Conservation (phyloP, 2,797 vertebrate species). For the Poeciliopsis gracilis region DNA sequence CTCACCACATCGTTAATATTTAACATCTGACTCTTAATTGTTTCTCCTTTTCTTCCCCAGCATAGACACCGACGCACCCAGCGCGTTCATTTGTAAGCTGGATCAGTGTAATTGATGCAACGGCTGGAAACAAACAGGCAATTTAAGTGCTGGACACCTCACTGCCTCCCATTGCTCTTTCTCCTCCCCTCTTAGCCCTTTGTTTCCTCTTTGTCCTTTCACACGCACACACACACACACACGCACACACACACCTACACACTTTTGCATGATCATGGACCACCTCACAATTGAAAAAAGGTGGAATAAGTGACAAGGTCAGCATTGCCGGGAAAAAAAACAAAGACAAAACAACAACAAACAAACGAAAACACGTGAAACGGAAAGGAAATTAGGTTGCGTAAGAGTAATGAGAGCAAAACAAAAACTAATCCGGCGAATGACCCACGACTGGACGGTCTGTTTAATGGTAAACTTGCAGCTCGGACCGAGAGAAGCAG, state of each 20-base stretch:
- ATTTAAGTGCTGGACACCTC: slow-evolving; percentile 86
- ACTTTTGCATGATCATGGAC: slow-evolving; percentile 35
- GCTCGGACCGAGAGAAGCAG: slow-evolving; percentile 13
- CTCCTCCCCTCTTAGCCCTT: slow-evolving; percentile 39
- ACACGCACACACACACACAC: slow-evolving; percentile 23
- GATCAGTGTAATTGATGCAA: slow-evolving; percentile 82
- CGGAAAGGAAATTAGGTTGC: slow-evolving; percentile 65
- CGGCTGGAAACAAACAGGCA: slow-evolving; percentile 88
- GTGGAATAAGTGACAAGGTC: slow-evolving; percentile 48
- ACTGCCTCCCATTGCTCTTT: slow-evolving; percentile 76
- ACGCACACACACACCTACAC: neutral
- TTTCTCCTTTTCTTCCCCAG: slow-evolving; percentile 35
- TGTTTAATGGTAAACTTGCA: slow-evolving; percentile 63
- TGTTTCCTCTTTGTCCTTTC: slow-evolving; percentile 54
- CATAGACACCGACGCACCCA: slow-evolving; percentile 33
- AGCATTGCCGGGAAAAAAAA: slow-evolving; percentile 36
- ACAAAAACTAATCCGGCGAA: slow-evolving; percentile 64
- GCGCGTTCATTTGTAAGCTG: slow-evolving; percentile 50
- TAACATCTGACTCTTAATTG: slow-evolving; percentile 64
- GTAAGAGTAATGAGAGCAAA: slow-evolving; percentile 65
- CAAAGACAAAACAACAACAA: no score
- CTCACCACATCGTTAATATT: slow-evolving; percentile 56
- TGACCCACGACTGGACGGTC: slow-evolving; percentile 61
- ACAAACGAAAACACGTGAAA: slow-evolving; percentile 30
- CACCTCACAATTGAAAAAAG: slow-evolving; percentile 67